Percentiles rank a stretch among this genome's conserved stretches.
phyloP scores from a whole-genome alignment of 2,888 invertebrate species.

The Pristionchus fissidentatus region DNA sequence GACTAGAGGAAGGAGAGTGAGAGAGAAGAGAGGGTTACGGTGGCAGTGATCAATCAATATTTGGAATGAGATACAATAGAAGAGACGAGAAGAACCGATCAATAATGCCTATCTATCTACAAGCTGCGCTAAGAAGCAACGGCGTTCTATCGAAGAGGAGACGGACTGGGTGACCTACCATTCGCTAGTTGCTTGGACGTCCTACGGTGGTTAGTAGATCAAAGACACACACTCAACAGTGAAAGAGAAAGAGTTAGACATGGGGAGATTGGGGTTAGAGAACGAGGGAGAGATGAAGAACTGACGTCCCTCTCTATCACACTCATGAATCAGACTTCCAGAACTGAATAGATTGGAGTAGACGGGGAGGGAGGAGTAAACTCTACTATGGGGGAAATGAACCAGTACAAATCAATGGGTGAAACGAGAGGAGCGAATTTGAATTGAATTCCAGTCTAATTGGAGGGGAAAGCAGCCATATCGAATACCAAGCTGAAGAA shows the following conservation, averaged over 20 bases:
- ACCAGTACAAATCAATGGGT: slow-evolving; percentile 34
- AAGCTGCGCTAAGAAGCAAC: slow-evolving; percentile 26
- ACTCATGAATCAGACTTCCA: slow-evolving; percentile 6
- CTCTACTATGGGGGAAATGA: slow-evolving; percentile 11
- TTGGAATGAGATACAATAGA: slow-evolving; percentile 43
- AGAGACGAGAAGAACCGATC: not conserved
- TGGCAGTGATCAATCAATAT: slow-evolving; percentile 47
- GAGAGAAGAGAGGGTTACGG: not conserved
- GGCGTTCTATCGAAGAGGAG: not conserved
- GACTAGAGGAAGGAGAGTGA: slow-evolving; percentile 6
- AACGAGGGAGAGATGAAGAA: not conserved
- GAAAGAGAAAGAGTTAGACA: not conserved
- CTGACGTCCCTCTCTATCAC: not conserved
- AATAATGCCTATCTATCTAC: slow-evolving; percentile 34
- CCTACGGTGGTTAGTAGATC: slow-evolving; percentile 35
- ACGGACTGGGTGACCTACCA: not conserved
- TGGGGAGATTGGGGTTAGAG: not conserved
- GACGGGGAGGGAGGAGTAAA: not conserved
- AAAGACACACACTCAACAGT: not conserved
- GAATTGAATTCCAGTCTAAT: slow-evolving; percentile 34
- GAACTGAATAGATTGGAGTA: no score
- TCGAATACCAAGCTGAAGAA: slow-evolving; percentile 19
- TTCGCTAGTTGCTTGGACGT: slow-evolving; percentile 31
- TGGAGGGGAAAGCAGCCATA: slow-evolving; percentile 28
- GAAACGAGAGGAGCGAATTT: slow-evolving; percentile 6